phyloP scores from a whole-genome alignment of 2,113 vertebrate species.

The Puffinus mauretanicus region DNA sequence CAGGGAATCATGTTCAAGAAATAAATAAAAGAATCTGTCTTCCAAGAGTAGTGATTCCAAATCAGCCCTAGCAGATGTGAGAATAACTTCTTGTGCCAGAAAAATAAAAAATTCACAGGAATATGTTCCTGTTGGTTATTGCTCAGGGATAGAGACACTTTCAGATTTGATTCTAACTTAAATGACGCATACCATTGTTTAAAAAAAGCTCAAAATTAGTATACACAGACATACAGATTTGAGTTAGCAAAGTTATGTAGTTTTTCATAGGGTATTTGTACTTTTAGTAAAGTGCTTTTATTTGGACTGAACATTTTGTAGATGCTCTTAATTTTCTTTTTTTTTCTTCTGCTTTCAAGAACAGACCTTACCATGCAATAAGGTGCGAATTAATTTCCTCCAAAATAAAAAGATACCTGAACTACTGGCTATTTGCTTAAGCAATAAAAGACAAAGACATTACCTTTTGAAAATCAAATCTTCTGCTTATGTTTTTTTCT shows the following conservation, averaged over 20 bases:
- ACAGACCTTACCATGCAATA: neutral
- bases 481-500: neutral
- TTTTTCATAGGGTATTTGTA: neutral
- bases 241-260: neutral
- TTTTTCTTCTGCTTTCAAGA: neutral
- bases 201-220: neutral
- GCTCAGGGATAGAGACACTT: neutral
- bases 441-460: neutral
- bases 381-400: neutral
- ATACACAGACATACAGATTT: neutral
- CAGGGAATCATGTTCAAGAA: neutral
- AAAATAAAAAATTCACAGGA: conserved; percentile 49
- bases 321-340: neutral
- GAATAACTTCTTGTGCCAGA: conserved; percentile 24
- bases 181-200: neutral
- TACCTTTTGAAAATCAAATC: neutral
- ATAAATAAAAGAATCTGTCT: conserved; percentile 19
- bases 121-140: conserved; percentile 45
- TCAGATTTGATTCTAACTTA: neutral
- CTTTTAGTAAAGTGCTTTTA: neutral
- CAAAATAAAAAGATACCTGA: neutral
- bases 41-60: conserved; percentile 6
- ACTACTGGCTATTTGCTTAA: neutral
- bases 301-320: neutral
- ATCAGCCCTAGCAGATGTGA: conserved; percentile 44